Evolutionary conservation across 2,797 vertebrate species (phyloP), one percentile per base, ranked within the genome.

Genomic region (Enteromius trimaculatus): DNA sequence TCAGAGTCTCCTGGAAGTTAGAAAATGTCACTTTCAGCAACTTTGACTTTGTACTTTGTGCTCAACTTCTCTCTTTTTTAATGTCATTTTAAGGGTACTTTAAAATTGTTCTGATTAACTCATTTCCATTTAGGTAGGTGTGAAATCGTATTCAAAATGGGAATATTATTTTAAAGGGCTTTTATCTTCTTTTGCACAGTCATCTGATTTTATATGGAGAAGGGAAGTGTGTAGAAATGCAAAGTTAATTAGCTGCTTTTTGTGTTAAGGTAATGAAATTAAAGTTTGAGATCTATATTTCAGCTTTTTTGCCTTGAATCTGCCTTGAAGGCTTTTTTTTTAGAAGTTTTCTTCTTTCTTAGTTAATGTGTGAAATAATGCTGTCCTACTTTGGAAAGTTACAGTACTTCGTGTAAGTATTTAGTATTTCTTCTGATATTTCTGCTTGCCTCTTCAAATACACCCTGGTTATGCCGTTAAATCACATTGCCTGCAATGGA

Each of bases 171-270:
- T 60, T 17, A 49, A 62, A 72, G 26, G 23, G 8, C 55, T 29
- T 1, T 60, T 29, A 4, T 39, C 37, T 51, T 37, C 0, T 23
- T 69, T 39, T 42, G 16, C 31, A 2, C 78, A 5, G 49, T 80
- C 34, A 37, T 34, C 42, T 3, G 6, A 66, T 76, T 82, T 66
- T 10, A 29, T 26, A 10, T 3, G 26, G 51, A 49, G 60, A 23
- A 17, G 13, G 42, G 7, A 53, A 42, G 26, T 29, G n/a, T 23
- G 53, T 47, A 62, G 21, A 66, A 64, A 64, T 26, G 29, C 8
- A 49, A 72, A 53, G 31, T 65, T 37, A 82, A 82, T 82, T 37
- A 65, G 29, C 80, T 81, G 71, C 58, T 62, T 49, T 62, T 21
- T 72, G 23, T 1, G 9, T 29, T 39, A 42, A 26, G 58, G 44